Percentiles rank a stretch among this genome's conserved stretches.
Evolutionary conservation across 2,888 invertebrate species (phyloP).

Genomic region (Ferrisia virgata): DNA sequence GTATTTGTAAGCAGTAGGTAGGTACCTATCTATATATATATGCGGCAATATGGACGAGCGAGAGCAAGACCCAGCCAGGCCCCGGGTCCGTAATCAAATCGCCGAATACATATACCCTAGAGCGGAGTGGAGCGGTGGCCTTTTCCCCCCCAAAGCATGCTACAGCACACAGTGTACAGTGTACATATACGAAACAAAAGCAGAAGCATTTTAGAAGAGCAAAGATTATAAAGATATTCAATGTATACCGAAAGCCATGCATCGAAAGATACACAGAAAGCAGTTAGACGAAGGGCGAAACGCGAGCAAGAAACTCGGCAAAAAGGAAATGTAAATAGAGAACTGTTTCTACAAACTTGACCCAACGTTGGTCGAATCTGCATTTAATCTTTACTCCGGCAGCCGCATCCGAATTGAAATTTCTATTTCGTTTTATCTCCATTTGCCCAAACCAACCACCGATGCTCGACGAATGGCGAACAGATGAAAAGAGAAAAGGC

Average conservation of each 20-base stretch:
- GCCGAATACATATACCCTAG: neutral
- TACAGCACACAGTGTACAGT: neutral
- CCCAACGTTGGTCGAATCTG: neutral
- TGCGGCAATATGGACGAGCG: too few species aligned
- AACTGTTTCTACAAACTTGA: neutral
- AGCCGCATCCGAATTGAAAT: neutral
- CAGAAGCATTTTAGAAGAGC: neutral
- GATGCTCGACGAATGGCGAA: neutral
- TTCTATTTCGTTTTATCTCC: constrained; percentile 13
- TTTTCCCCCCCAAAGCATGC: too few species aligned
- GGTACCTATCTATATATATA: too few species aligned
- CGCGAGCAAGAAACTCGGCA: neutral
- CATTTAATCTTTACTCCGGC: neutral
- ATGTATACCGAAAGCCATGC: too few species aligned
- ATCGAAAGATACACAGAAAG: neutral
- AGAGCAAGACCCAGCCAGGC: too few species aligned
- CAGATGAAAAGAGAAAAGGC: neutral
- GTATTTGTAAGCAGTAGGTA: neutral
- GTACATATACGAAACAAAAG: neutral
- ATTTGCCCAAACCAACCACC: neutral
- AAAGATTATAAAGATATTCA: constrained; percentile 8
- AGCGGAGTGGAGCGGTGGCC: neutral
- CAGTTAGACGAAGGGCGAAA: too few species aligned
- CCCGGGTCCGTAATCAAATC: neutral
- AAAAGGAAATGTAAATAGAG: constrained; percentile 9